Base-by-base conservation (phyloP, 2,113 vertebrate genomes). In the Xyliphius kryptos region DNA sequence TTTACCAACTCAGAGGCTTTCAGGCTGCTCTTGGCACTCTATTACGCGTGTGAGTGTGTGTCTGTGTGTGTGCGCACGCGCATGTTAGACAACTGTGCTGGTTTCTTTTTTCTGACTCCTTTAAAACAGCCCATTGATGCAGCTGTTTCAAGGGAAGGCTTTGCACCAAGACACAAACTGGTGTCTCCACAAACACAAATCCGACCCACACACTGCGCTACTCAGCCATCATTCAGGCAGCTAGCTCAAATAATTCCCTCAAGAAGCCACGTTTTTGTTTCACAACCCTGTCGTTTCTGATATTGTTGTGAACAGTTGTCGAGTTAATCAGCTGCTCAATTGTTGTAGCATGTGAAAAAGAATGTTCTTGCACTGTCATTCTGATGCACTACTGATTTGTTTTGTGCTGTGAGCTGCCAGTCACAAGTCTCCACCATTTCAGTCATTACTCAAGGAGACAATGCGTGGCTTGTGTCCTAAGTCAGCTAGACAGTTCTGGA, bases 371-470 rank as follows among this genome's bases (percentile, higher is more conserved):
- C 32, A 9, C 22, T n/a, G 71, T 51, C 12, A 53, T 19, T 56
- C 55, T 19, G 47, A 38, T 56, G 66, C 15, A 22, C 40, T 15
- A 51, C 56, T 51, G 36, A 52, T 55, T 50, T 65, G 71, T 56
- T 53, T 48, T 57, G 63, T 57, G 47, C 67, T 58, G 46, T 32
- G 66, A 53, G 62, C 56, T 57, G 60, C 71, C 67, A 62, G 71
- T 61, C 68, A 65, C 70, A 66, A 38, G 62, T 11, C 52, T 58
- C 67, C 63, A 56, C 67, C 55, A 73, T 66, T 53, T 62, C 32
- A 56, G 56, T 50, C 54, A 53, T 22, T 69, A 61, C 55, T 56
- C 46, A 36, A 14, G 22, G 1, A 43, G 46, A 73, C 71, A 73
- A 66, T 66, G 59, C 56, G 26, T 56, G 49, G 38, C 43, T 65